Percentiles rank a stretch among this genome's conserved stretches.
These are phyloP conservation scores for Bergia puertoricense DNA, from an alignment of 92 coral and sea anemone species.

Conservation along the genomic window DNA sequence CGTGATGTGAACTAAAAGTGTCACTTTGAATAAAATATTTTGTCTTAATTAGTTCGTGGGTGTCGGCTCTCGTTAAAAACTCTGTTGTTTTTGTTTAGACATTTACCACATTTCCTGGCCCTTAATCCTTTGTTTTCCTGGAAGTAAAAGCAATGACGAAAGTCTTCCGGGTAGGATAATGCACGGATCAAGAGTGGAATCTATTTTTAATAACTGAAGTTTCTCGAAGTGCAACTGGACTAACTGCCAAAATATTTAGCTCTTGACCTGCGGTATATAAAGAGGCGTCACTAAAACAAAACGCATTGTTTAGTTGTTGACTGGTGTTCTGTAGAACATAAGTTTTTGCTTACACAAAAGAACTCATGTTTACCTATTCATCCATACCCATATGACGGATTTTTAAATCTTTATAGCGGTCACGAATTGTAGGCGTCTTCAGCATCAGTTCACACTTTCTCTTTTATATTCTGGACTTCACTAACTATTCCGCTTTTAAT, in stretches of 20 bases:
- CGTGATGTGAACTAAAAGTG: not conserved
- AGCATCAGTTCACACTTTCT: too few species aligned
- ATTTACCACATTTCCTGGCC: not conserved
- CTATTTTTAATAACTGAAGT: not conserved
- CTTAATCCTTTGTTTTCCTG: conserved; percentile 14
- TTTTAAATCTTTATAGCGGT: too few species aligned
- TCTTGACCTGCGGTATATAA: not conserved
- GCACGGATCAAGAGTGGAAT: not conserved
- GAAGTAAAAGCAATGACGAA: not conserved
- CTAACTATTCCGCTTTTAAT: too few species aligned
- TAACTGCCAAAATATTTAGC: not conserved
- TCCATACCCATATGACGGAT: too few species aligned
- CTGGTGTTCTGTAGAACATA: too few species aligned
- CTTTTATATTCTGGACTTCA: too few species aligned
- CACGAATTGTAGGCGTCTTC: too few species aligned
- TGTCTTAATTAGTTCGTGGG: not conserved
- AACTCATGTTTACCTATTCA: too few species aligned
- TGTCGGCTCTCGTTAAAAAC: not conserved
- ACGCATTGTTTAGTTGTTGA: too few species aligned
- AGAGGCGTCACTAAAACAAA: too few species aligned
- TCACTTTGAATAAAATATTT: not conserved
- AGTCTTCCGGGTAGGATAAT: conserved; percentile 5
- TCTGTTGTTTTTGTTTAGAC: too few species aligned
- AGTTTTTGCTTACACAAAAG: too few species aligned
- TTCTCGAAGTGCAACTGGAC: not conserved